Conservation (phyloP, 2,888 invertebrate species). For the Agonopterix heracliana region DNA sequence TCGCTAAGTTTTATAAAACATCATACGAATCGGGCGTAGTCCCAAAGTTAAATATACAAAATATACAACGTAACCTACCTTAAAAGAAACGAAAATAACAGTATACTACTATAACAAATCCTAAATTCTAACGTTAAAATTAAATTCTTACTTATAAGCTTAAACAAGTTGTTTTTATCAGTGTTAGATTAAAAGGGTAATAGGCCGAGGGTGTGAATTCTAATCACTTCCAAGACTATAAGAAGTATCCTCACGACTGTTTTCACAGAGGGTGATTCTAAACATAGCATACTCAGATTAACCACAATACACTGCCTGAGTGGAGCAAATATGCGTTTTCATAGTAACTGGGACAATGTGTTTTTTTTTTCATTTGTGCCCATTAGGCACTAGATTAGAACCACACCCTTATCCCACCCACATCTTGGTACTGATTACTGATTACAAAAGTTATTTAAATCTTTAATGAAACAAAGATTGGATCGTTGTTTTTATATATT, state of each 20-base stretch:
- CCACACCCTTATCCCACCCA: too few relatives aligned
- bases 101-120: conserved; percentile 3
- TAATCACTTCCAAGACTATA: background rate
- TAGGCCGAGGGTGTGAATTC: background rate
- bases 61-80: conserved; percentile 3
- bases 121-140: conserved; percentile 4
- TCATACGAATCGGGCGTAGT: too few relatives aligned
- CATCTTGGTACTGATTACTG: too few relatives aligned
- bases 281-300: background rate
- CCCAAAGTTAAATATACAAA: conserved; percentile 5
- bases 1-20: too few relatives aligned
- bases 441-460: too few relatives aligned
- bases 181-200: background rate
- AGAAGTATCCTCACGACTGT: background rate
- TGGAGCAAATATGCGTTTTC: background rate
- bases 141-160: conserved; percentile 4
- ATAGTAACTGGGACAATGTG: too few relatives aligned
- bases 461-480: too few relatives aligned
- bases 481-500: too few relatives aligned
- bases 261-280: too few relatives aligned
- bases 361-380: too few relatives aligned
- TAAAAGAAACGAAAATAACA: conserved; percentile 18
- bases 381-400: too few relatives aligned
- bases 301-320: background rate
- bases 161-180: background rate